phyloP scores from a whole-genome alignment of 2,797 vertebrate species.

The Neosalanx taihuensis region DNA sequence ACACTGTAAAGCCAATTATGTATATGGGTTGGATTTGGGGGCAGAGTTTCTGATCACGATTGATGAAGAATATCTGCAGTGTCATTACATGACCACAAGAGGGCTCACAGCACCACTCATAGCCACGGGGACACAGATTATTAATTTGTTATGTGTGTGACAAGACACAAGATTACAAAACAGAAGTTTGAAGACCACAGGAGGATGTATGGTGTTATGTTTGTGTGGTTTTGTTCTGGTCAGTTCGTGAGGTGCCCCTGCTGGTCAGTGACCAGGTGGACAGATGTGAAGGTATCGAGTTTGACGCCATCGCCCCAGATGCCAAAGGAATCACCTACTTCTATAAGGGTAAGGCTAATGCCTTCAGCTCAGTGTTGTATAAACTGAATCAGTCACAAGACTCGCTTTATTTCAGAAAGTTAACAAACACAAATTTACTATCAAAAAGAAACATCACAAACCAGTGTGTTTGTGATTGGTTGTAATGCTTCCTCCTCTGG shows the following conservation, averaged over 20 bases:
- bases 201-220: background rate
- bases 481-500: background rate
- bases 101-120: background rate
- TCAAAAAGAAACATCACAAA: background rate
- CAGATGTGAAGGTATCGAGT: conserved; percentile 62
- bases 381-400: too few relatives aligned
- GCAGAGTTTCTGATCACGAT: background rate
- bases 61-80: background rate
- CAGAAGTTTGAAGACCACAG: background rate
- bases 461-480: background rate
- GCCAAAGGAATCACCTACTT: conserved; percentile 63
- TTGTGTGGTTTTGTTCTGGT: background rate
- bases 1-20: background rate
- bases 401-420: background rate
- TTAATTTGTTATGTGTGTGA: background rate
- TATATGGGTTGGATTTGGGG: background rate
- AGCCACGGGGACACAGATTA: background rate
- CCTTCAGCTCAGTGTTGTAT: too few relatives aligned
- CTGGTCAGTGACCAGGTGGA: conserved; percentile 28
- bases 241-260: background rate
- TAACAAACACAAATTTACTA: background rate
- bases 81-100: background rate
- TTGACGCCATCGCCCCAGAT: conserved; percentile 68
- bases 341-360: conserved; percentile 67
- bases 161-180: background rate